phyloP scores from a whole-genome alignment of 2,113 vertebrate species.

The Cygnus buccinator region DNA sequence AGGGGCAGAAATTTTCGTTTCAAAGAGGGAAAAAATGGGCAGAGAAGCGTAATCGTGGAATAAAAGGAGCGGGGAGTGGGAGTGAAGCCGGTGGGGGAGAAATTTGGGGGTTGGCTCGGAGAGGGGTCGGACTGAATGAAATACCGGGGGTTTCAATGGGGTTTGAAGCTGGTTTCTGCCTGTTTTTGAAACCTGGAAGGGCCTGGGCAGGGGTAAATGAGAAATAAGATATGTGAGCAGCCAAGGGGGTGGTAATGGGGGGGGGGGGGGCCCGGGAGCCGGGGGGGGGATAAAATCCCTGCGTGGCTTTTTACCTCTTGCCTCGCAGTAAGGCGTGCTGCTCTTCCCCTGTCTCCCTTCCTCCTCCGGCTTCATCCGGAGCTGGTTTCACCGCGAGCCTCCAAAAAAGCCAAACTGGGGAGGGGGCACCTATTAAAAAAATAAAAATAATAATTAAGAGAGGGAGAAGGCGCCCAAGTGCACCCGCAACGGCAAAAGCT shows the following conservation, averaged over 20 bases:
- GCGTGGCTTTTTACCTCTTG: neutral
- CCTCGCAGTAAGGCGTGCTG: neutral
- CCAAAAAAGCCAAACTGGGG: accelerated
- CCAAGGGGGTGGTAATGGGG: neutral
- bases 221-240: neutral
- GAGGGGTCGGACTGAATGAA: neutral
- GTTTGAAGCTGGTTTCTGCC: neutral
- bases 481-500: neutral
- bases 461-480: neutral
- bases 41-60: neutral
- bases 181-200: neutral
- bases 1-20: neutral
- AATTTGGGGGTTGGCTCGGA: neutral
- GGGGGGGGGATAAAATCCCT: neutral
- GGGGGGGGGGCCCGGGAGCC: too few species aligned
- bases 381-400: neutral
- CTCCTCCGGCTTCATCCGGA: neutral
- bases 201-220: neutral
- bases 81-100: neutral
- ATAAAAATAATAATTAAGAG: neutral
- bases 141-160: neutral
- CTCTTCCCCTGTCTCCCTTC: too few species aligned
- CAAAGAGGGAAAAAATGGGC: neutral
- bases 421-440: too few species aligned
- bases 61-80: neutral